These are phyloP conservation scores for Phrynosoma blainvillii DNA, from an alignment of 2,113 vertebrate genomes.

Conservation along the genomic window DNA sequence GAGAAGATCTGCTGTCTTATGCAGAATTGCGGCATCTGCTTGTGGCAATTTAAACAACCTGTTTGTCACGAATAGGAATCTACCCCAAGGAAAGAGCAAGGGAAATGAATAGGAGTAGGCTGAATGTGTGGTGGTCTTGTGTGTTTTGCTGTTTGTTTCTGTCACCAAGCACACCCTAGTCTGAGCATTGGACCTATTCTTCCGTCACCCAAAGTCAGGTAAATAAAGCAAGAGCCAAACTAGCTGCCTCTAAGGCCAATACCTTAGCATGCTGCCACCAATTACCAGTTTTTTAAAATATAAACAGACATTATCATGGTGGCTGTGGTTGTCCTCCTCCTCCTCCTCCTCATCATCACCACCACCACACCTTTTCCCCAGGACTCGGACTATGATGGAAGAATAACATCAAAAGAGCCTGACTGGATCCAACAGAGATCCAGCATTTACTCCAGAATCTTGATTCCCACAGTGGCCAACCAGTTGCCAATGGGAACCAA, in stretches of 20 bases:
- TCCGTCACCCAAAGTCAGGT: background rate
- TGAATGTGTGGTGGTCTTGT: background rate
- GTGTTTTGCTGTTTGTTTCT: background rate
- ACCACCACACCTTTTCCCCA: no score
- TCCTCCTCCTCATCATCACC: no score
- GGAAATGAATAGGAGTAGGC: background rate
- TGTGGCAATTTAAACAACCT: conserved; percentile 25
- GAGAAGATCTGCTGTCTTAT: background rate
- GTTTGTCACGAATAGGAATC: conserved; percentile 11
- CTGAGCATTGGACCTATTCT: background rate
- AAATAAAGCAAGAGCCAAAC: background rate
- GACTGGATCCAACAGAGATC: no score
- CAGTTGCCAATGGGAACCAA: background rate
- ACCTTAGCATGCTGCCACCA: background rate
- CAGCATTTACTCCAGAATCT: no score
- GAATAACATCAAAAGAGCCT: no score
- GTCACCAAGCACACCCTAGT: background rate
- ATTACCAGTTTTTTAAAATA: background rate
- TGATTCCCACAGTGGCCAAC: no score
- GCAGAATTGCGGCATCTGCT: conserved; percentile 10
- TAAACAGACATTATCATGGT: background rate
- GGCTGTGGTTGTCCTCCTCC: no score
- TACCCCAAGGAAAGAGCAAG: background rate
- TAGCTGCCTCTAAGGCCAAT: background rate
- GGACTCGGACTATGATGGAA: no score